Evolutionary conservation across 2,888 invertebrate species (phyloP).

Genomic region (Taenaris catops): DNA sequence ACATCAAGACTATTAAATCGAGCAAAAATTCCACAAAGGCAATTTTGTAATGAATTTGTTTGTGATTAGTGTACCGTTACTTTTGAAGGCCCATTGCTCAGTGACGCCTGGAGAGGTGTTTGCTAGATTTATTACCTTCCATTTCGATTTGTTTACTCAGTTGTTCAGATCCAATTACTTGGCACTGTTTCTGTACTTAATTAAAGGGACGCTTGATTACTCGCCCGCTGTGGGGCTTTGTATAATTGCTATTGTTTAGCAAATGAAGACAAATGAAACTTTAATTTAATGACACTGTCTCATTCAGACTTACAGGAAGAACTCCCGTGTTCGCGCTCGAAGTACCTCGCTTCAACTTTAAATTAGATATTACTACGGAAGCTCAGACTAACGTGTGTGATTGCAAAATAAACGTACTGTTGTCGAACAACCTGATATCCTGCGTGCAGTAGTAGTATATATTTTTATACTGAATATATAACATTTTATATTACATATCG

Average conservation of each 20-base stretch:
- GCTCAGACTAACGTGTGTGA: constrained; percentile 24
- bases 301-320: constrained; percentile 65
- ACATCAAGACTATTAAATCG: constrained; percentile 4
- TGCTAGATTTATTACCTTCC: constrained; percentile 75
- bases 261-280: constrained; percentile 81
- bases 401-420: constrained; percentile 16
- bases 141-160: constrained; percentile 80
- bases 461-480: too few species aligned
- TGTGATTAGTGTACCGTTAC: constrained; percentile 35
- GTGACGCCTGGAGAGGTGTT: constrained; percentile 71
- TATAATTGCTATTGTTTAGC: constrained; percentile 80
- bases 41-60: constrained; percentile 21
- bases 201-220: constrained; percentile 80
- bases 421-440: too few species aligned
- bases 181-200: constrained; percentile 80
- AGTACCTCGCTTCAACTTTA: constrained; percentile 51
- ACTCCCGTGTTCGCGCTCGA: constrained; percentile 46
- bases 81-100: constrained; percentile 44
- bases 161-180: constrained; percentile 80
- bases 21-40: constrained; percentile 10
- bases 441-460: too few species aligned
- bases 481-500: too few species aligned
- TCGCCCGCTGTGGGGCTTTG: constrained; percentile 78
- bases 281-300: constrained; percentile 79
- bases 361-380: constrained; percentile 41